A percentile compares a stretch with the other conserved stretches of the same genome.
Conservation (phyloP, 2,113 vertebrate genomes). For the Apaloderma vittatum region DNA sequence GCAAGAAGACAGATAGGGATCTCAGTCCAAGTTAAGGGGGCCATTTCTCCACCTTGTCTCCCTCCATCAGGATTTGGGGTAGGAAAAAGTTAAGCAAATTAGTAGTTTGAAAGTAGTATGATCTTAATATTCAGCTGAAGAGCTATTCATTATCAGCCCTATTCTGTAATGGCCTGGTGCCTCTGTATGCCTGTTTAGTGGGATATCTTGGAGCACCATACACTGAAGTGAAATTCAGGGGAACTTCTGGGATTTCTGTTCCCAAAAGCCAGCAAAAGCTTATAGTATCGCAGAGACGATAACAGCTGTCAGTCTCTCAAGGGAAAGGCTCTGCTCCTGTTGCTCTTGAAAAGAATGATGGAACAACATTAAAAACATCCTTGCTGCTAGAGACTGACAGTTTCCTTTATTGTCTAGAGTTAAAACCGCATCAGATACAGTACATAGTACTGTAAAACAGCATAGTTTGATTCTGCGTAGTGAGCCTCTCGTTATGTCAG, state of each 20-base stretch:
- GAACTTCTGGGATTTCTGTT: constrained; percentile 19
- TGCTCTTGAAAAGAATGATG: constrained; percentile 36
- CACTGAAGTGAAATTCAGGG: background rate
- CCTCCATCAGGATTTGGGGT: background rate
- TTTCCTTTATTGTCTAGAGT: background rate
- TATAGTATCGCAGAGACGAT: constrained; percentile 6
- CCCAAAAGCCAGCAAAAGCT: constrained; percentile 39
- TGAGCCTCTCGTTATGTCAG: background rate
- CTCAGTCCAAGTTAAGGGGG: background rate
- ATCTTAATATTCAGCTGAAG: background rate
- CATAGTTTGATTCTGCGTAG: background rate
- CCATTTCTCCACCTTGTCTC: background rate
- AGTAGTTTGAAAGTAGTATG: background rate
- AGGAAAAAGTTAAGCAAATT: background rate
- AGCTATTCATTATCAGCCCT: background rate
- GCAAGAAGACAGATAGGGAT: background rate
- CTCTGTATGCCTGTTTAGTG: background rate
- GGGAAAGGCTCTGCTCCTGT: background rate
- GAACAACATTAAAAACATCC: constrained; percentile 22
- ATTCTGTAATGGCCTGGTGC: background rate
- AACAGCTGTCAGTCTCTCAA: constrained; percentile 33
- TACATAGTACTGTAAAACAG: background rate
- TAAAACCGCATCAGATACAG: background rate
- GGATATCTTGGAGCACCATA: background rate
- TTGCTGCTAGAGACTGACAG: background rate